Conservation (phyloP, 1,140 invertebrate genomes). For the Drosophila willistoni region DNA sequence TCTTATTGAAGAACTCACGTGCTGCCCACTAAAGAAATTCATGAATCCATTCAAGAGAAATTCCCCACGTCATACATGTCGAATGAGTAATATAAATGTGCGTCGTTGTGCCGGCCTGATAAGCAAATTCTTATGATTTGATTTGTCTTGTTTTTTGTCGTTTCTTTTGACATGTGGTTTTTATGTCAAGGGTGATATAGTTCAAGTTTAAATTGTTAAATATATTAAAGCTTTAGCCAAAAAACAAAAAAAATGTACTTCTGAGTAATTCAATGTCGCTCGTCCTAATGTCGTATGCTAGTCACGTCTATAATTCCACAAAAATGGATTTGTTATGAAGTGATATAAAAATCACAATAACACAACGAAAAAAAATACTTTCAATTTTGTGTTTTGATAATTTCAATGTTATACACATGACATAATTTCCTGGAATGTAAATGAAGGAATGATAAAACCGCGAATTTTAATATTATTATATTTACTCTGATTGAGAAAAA, state of each 20-base stretch:
- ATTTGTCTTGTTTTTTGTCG: conserved; percentile 12
- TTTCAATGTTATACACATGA: conserved; percentile 1
- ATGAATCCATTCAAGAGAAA: conserved; percentile 33
- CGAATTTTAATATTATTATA: too few relatives aligned
- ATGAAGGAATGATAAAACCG: background rate
- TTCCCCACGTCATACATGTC: conserved; percentile 34
- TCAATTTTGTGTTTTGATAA: background rate
- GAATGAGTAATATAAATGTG: conserved; percentile 51
- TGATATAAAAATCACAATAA: conserved; percentile 2
- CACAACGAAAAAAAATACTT: background rate
- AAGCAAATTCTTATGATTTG: conserved; percentile 2
- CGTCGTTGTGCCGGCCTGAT: background rate
- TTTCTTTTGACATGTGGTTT: conserved; percentile 9
- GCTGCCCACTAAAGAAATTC: conserved; percentile 41
- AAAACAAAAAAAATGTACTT: background rate
- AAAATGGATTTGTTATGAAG: conserved; percentile 10
- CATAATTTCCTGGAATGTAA: background rate
- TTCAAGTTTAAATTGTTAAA: background rate
- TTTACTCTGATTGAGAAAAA: too few relatives aligned
- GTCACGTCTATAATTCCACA: conserved; percentile 8
- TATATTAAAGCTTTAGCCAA: background rate
- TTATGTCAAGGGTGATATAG: conserved; percentile 1
- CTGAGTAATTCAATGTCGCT: background rate
- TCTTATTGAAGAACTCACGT: conserved; percentile 49
- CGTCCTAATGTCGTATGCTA: background rate